Evolutionary conservation across 2,113 vertebrate species (phyloP).

Genomic region (Nerophis ophidion): DNA sequence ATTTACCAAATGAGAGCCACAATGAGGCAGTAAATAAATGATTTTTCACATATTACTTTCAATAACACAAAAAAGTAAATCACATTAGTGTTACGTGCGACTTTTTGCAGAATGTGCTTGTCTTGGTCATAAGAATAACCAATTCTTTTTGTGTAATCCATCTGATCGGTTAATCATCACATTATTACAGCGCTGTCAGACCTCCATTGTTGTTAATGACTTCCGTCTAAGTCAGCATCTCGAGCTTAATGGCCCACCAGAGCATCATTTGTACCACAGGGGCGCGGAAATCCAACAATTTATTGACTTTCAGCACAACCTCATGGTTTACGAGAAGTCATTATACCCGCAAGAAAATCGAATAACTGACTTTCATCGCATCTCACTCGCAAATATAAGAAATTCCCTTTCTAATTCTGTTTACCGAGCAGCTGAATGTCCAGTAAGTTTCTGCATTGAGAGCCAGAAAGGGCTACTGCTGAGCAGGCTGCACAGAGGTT

Average conservation of each 20-base stretch:
- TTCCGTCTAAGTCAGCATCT: slow-evolving; percentile 7
- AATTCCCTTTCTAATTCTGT: slow-evolving; percentile 24
- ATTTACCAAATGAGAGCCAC: background rate
- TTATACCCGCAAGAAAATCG: slow-evolving; percentile 17
- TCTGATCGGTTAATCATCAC: background rate
- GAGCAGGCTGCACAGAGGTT: slow-evolving; percentile 32
- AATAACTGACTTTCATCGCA: slow-evolving; percentile 30
- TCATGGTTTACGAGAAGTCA: slow-evolving; percentile 7
- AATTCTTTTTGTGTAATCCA: background rate
- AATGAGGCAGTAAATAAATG: background rate
- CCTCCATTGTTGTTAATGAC: slow-evolving; percentile 10
- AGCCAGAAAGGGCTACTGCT: slow-evolving; percentile 33
- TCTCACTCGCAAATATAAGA: slow-evolving; percentile 29
- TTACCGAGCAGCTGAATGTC: slow-evolving; percentile 47
- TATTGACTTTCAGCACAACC: slow-evolving; percentile 31
- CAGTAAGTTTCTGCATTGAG: slow-evolving; percentile 46
- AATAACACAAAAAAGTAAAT: background rate
- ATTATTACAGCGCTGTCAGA: slow-evolving; percentile 2
- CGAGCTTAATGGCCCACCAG: background rate
- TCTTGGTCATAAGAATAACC: background rate
- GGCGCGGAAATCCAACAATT: slow-evolving; percentile 11
- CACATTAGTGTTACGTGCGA: background rate
- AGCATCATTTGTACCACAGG: slow-evolving; percentile 6
- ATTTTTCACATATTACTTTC: background rate
- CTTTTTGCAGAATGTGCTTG: background rate